Percentiles rank a stretch among this genome's conserved stretches.
phyloP scores from a whole-genome alignment of 2,888 invertebrate species.

The Antheraea assamensis region DNA sequence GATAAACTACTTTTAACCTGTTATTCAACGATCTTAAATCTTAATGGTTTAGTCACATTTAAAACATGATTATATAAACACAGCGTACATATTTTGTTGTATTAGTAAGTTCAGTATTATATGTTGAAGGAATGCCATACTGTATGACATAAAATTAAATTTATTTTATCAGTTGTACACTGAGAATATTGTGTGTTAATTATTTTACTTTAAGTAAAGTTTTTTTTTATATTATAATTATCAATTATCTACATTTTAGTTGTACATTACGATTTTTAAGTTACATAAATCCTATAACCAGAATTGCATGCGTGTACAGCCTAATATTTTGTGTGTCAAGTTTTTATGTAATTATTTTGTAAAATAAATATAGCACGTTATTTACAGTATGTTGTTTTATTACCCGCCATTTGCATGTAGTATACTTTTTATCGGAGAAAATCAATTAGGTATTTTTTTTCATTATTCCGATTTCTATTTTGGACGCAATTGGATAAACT shows the following conservation, averaged over 20 bases:
- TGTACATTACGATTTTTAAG: conserved; percentile 69
- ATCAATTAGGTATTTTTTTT: too few species aligned
- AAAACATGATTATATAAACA: conserved; percentile 20
- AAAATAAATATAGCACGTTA: conserved; percentile 82
- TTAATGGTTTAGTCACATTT: conserved; percentile 23
- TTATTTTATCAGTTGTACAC: conserved; percentile 61
- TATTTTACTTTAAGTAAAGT: conserved; percentile 64
- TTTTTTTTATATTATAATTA: conserved; percentile 52
- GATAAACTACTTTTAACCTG: not conserved
- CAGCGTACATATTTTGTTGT: conserved; percentile 73
- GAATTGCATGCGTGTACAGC: conserved; percentile 79
- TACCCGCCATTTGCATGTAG: not conserved
- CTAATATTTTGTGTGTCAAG: conserved; percentile 73
- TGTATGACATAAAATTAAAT: conserved; percentile 72
- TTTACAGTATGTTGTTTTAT: conserved; percentile 68
- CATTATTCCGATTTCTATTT: not conserved
- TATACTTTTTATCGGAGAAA: not conserved
- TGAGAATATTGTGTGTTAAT: conserved; percentile 60
- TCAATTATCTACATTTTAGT: conserved; percentile 56
- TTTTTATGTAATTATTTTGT: conserved; percentile 81
- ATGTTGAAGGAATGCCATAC: conserved; percentile 76
- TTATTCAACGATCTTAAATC: not conserved
- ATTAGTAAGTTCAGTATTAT: conserved; percentile 81
- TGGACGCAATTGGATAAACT: too few species aligned
- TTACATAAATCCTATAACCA: conserved; percentile 63